Base-by-base conservation (phyloP, 2,113 vertebrate species). In the Chloebia gouldiae region DNA sequence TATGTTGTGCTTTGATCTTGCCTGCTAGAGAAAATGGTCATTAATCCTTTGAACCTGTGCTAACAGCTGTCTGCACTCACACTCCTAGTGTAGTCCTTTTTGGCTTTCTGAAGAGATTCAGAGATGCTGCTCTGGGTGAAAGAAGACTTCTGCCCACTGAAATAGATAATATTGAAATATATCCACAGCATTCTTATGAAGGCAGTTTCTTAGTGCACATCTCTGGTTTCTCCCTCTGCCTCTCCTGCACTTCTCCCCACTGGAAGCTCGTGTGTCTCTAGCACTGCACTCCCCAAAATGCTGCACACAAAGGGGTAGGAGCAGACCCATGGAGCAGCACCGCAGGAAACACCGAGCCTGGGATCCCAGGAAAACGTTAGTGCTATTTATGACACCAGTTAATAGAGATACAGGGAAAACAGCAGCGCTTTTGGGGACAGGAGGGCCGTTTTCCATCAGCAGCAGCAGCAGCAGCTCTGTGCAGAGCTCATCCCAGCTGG, bases 291-390 rank as follows among this genome's bases (percentile, higher is more conserved):
- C 15, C 28, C 60, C 0, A 13, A 25, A 64, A 39, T 72, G 80
- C 77, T 50, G 81, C 31, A 11, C 19, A 3, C 11, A 6, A 7
- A 60, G 35, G 1, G 31, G 15, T 21, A 39, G 71, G 68, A 81
- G 49, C 53, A 24, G 77, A 13, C 14, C 44, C 80, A 2, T 0
- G 20, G 90, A 31, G 31, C 71, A n/a, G 85, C 72, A 2, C 54
- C 14, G 37, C 0, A 2, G 47, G 56, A 33, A 54, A 47, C 66
- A 14, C 37, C 1, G 5, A 84, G 5, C 61, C 64, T 40, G 49
- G 39, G 7, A 40, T 14, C 31, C 27, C n/a, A 9, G 45, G 6
- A 57, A 82, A 64, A 47, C 0, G 0, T 7, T 39, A 59, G 6
- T 0, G 1, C 28, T 20, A 7, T 25, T 39, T 39, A 19, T 39